Conservation (phyloP, 1,140 invertebrate genomes). For the Leptonema lineaticorne region DNA sequence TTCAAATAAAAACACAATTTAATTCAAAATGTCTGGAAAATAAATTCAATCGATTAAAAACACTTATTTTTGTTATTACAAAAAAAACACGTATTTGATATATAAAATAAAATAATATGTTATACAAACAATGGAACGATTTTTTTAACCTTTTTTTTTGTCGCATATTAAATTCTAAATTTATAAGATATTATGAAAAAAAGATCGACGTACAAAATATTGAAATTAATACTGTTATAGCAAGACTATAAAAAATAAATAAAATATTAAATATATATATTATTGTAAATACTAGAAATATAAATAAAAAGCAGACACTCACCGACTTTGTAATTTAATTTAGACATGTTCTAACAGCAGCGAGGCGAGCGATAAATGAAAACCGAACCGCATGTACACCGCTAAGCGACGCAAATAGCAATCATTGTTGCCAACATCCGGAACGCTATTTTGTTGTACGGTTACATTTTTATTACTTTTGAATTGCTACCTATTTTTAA, state of each 20-base stretch:
- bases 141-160: background rate
- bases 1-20: too few species aligned
- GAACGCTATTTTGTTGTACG: background rate
- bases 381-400: background rate
- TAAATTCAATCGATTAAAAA: too few species aligned
- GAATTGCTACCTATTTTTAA: too few species aligned
- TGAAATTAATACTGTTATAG: background rate
- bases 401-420: background rate
- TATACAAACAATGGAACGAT: background rate
- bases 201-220: background rate
- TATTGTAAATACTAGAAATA: too few species aligned
- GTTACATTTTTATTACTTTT: too few species aligned
- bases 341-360: conserved; percentile 31
- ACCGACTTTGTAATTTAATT: conserved; percentile 49
- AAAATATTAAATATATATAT: too few species aligned
- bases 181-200: background rate
- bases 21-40: too few species aligned
- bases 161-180: background rate
- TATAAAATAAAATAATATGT: too few species aligned
- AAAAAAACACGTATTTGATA: too few species aligned
- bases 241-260: background rate
- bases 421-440: background rate
- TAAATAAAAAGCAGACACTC: background rate
- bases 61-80: too few species aligned
- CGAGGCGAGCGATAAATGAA: background rate